A percentile compares a stretch with the other conserved stretches of the same genome.
phyloP scores from a whole-genome alignment of 2,797 vertebrate genomes.

The Masticophis lateralis region DNA sequence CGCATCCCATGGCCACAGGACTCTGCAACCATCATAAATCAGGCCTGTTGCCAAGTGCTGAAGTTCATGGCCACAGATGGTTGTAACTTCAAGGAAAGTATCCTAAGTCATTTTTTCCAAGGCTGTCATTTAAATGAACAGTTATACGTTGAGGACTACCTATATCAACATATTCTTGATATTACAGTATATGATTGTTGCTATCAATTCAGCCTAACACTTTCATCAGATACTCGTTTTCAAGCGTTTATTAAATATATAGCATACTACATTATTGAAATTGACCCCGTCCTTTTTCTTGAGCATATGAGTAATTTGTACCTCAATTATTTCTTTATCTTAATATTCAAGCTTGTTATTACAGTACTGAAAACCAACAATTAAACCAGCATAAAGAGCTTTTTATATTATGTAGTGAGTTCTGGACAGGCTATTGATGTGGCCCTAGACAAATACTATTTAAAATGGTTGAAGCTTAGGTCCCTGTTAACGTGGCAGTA shows the following conservation, averaged over 20 bases:
- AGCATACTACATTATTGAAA: not conserved
- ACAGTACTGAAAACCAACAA: not conserved
- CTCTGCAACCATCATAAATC: not conserved
- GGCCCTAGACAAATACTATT: not conserved
- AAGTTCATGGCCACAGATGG: not conserved
- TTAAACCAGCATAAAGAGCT: not conserved
- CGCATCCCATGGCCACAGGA: not conserved
- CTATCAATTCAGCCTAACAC: not conserved
- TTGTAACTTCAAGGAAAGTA: not conserved
- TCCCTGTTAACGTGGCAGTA: conserved; percentile 65
- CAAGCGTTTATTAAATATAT: not conserved
- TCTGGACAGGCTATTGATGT: not conserved
- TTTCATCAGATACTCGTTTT: not conserved
- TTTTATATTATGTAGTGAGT: not conserved
- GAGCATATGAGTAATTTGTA: not conserved
- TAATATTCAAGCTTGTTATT: not conserved
- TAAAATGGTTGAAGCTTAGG: conserved; percentile 53
- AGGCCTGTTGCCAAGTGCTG: not conserved
- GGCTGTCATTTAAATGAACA: not conserved
- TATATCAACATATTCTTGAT: not conserved
- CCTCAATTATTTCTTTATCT: not conserved
- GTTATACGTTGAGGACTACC: not conserved
- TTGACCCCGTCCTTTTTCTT: not conserved
- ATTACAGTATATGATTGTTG: not conserved
- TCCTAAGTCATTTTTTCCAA: not conserved